These are phyloP conservation scores for Planiliza haematocheilus DNA, from an alignment of 2,113 vertebrate species.

Conservation along the genomic window DNA sequence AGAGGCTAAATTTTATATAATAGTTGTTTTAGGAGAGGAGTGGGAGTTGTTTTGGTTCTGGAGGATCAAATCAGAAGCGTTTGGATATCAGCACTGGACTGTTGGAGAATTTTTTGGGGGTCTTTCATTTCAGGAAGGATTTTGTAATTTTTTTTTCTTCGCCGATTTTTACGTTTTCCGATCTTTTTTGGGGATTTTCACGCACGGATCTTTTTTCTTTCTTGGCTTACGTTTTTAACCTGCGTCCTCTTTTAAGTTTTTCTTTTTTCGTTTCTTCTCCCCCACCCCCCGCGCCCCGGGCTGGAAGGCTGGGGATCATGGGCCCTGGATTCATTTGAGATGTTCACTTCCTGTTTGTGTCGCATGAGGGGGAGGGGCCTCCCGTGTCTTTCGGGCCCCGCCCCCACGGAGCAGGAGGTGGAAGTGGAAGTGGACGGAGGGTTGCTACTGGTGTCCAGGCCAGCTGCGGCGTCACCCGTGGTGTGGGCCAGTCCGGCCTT, in stretches of 20 bases:
- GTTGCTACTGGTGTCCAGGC: constrained; percentile 68
- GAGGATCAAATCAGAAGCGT: constrained; percentile 64
- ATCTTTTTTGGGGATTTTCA: constrained; percentile 69
- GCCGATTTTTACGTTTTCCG: constrained; percentile 15
- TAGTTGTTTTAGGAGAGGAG: constrained; percentile 35
- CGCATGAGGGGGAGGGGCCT: constrained; percentile 80
- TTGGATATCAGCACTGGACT: constrained; percentile 73
- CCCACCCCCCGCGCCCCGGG: constrained; percentile 19
- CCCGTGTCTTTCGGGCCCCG: constrained; percentile 61
- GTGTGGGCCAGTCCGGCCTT: constrained; percentile 80
- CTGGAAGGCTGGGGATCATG: constrained; percentile 80
- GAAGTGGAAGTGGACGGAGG: constrained; percentile 74
- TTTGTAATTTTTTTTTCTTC: constrained; percentile 55
- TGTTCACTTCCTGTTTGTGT: constrained; percentile 82
- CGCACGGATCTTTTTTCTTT: constrained; percentile 63
- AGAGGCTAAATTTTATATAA: constrained; percentile 26
- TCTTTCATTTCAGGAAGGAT: constrained; percentile 66
- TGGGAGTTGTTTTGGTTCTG: constrained; percentile 53
- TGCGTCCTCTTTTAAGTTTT: constrained; percentile 25
- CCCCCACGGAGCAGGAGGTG: constrained; percentile 72
- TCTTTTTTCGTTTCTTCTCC: constrained; percentile 28
- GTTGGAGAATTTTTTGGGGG: constrained; percentile 63
- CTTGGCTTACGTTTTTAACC: constrained; percentile 58
- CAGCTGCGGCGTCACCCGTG: constrained; percentile 57
- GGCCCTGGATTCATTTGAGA: constrained; percentile 81